Evolutionary conservation across 2,888 invertebrate genomes (phyloP), one percentile per base, ranked within the genome.

Genomic region (Pristionchus entomophagus): DNA sequence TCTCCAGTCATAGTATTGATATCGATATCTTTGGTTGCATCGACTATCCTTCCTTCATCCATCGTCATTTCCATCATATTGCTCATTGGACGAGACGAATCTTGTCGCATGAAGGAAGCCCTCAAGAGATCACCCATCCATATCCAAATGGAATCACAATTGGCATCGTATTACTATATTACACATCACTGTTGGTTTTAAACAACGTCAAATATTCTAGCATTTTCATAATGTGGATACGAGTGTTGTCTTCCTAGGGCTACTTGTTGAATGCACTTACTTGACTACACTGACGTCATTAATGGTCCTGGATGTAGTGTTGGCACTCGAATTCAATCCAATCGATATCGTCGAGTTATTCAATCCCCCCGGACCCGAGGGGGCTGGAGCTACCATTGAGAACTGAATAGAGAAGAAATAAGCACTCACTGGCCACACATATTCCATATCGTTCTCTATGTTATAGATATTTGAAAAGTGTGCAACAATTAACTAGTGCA

Each of bases 341-440:
- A 38, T 49, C 12, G 83, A 84, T 14, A 84, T 29, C 22, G 83
- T 84, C 17, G 83, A 65, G n/a, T 84, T 84, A 32, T 84, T 84
- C 41, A 84, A 32, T 51, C 35, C 65, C 1, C 49, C 41, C 1
- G 53, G 49, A n/a, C 49, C 35, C 26, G 62, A 26, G 22, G 49
- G 49, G 12, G 19, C 29, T 19, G 62, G 83, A 22, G 62, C 32
- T 0, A 84, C 83, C 41, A 84, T 65, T 12, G 53, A 53, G 32
- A 84, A 35, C 83, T 84, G 45, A 45, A 49, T 6, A 12, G 14
- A 78, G 2, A 32, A n/a, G n/a, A n/a, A n/a, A n/a, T n/a, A n/a
- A n/a, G n/a, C n/a, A n/a, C n/a, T n/a, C n/a, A n/a, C n/a, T n/a
- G n/a, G n/a, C n/a, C 59, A 59, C 59, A n/a, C 19, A 26, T 22